Evolutionary conservation across 1,140 invertebrate species (phyloP), one percentile per base, ranked within the genome.

Genomic region (Drosophila tsacasi): DNA sequence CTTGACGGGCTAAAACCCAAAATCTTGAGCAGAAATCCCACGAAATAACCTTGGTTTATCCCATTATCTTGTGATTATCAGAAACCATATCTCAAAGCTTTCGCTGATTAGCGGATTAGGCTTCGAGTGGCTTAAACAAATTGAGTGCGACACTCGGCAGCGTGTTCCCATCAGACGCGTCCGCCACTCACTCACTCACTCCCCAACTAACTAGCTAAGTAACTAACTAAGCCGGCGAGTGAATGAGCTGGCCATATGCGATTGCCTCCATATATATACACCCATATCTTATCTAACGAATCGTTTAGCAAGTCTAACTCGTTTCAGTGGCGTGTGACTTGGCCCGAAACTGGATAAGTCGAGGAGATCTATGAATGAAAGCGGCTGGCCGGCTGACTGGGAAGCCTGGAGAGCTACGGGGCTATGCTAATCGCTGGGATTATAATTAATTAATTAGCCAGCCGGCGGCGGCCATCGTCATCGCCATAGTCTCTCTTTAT

Each of bases 271-370:
- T 35, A 52, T 52, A 52, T 8, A 68, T 60, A 68, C 44, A 52
- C 39, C 49, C 57, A 82, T 74, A 89, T 89, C 86, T 90, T 90
- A 90, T 90, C 85, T 90, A 82, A 90, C 60, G 77, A 85, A 90
- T 90, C 85, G 86, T 84, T 90, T 85, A 89, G 71, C 85, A 89
- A 90, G 83, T 82, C 78, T 81, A 89, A 90, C 86, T 82, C 72
- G 85, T 91, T 90, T 85, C 25, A 49, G 49, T 42, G 64, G 50
- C 79, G 73, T 81, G 62, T 60, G 76, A 81, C 69, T 63, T 62
- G 67, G 46, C 40, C 40, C 55, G 35, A 68, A 63, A 57, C 54
- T 57, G 54, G 54, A 39, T 57, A 57, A 55, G 47, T 55, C 54
- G 68, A 39, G 62, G 75, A 39, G 80, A 76, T 90, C 85, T 82